phyloP scores from a whole-genome alignment of 2,888 invertebrate genomes.

The Tortricodes alternella region DNA sequence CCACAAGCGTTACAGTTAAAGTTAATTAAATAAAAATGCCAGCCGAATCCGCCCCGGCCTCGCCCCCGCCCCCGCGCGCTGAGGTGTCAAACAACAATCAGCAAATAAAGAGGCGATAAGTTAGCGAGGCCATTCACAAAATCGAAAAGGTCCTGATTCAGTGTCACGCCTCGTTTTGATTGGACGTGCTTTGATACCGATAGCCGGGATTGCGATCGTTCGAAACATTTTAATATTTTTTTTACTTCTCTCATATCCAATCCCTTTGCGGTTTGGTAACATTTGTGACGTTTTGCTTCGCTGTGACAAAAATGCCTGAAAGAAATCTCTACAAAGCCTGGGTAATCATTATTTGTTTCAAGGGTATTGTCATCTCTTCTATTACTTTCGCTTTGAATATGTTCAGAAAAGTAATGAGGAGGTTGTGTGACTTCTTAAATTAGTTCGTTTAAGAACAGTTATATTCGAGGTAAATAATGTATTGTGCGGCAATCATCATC shows the following conservation, averaged over 20 bases:
- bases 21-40: constrained; percentile 78
- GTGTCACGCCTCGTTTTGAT: constrained; percentile 81
- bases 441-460: neutral
- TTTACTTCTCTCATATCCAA: constrained; percentile 71
- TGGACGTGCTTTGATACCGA: constrained; percentile 82
- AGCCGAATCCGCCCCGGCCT: constrained; percentile 53
- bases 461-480: neutral
- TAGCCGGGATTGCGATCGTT: constrained; percentile 76
- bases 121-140: constrained; percentile 74
- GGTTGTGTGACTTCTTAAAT: neutral
- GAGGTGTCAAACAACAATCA: constrained; percentile 78
- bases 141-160: constrained; percentile 78
- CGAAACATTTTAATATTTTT: constrained; percentile 76
- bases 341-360: neutral
- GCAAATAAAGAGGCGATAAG: constrained; percentile 78
- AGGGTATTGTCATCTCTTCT: constrained; percentile 2
- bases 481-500: neutral
- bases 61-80: constrained; percentile 40
- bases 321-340: neutral
- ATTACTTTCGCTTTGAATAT: neutral
- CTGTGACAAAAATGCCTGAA: neutral
- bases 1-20: constrained; percentile 59
- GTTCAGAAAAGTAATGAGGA: neutral
- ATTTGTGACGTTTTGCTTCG: constrained; percentile 55
- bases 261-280: constrained; percentile 68